Conservation (phyloP, 2,113 vertebrate genomes). For the Carettochelys insculpta region DNA sequence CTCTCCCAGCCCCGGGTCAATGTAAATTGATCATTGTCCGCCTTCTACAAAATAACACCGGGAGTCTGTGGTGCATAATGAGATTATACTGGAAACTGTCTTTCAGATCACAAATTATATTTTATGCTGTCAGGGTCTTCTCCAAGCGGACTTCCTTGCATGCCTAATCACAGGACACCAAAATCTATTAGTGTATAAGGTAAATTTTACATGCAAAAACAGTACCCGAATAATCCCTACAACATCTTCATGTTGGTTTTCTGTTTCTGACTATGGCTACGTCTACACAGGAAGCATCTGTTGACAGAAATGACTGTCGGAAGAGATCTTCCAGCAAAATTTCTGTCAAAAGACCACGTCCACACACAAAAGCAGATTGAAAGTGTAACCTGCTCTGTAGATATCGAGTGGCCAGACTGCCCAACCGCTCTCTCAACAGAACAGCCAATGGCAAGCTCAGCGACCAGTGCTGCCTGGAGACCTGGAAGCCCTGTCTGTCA, state of each 20-base stretch:
- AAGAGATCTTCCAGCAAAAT: too few relatives aligned
- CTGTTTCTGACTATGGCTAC: not conserved
- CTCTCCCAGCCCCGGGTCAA: slow-evolving; percentile 86
- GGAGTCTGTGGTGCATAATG: slow-evolving; percentile 87
- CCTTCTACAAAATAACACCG: slow-evolving; percentile 87
- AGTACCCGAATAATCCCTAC: not conserved
- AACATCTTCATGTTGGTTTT: not conserved
- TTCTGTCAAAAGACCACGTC: too few relatives aligned
- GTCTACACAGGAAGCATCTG: too few relatives aligned
- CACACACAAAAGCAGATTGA: too few relatives aligned
- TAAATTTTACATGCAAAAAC: not conserved
- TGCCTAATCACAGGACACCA: slow-evolving; percentile 51
- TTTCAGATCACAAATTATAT: slow-evolving; percentile 87
- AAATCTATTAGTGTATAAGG: slow-evolving; percentile 21
- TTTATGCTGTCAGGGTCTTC: slow-evolving; percentile 83
- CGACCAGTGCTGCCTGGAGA: too few relatives aligned
- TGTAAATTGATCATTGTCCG: slow-evolving; percentile 90
- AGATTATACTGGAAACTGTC: slow-evolving; percentile 88
- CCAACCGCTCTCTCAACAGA: too few relatives aligned
- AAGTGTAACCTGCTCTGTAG: too few relatives aligned
- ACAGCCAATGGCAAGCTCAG: too few relatives aligned
- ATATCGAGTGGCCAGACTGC: too few relatives aligned
- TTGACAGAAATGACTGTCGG: too few relatives aligned
- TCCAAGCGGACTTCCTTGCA: slow-evolving; percentile 73
- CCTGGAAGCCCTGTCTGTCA: too few relatives aligned